Evolutionary conservation across 2,113 vertebrate species (phyloP), one percentile per base, ranked within the genome.

Genomic region (Falco punctatus): DNA sequence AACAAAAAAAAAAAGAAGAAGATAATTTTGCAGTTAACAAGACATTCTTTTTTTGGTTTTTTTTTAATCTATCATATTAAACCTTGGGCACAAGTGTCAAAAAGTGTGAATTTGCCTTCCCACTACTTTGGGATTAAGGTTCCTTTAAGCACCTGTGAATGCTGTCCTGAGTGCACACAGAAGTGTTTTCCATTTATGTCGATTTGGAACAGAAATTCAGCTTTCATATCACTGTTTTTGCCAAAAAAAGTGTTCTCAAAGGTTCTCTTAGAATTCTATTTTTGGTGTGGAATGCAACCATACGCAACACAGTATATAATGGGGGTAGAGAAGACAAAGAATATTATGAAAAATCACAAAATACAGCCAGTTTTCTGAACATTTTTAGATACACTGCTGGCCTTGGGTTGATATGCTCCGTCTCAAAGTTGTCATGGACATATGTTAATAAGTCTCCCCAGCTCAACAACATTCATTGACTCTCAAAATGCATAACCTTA

Each of bases 401-500:
- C 16, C 44, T 75, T 87, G 32, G 46, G 80, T 24, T 94, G 81
- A 84, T 72, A 79, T 58, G 20, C 54, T 85, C n/a, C 42, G 64
- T 69, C 77, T 90, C 2, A 0, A 82, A 49, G 61, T 90, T 91
- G 81, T 94, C 91, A 91, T 87, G 86, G 91, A 66, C 78, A 52
- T 94, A 54, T 92, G 78, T 79, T 96, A 97, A 91, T 94, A 97
- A 91, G 78, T 90, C 64, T 97, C 58, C 58, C 66, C 90, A 82
- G 46, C 66, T 46, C 90, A 85, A 91, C 44, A 95, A 92, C 87
- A 77, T 83, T 96, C 82, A 91, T 95, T 91, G 77, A 92, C 73
- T 95, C 89, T 95, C 69, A 94, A 95, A 94, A 91, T 87, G 74
- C 89, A 82, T 95, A 94, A 86, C 81, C 32, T 51, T 70, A 85